Conservation (phyloP, 2,113 vertebrate genomes). For the Brachypteracias leptosomus region DNA sequence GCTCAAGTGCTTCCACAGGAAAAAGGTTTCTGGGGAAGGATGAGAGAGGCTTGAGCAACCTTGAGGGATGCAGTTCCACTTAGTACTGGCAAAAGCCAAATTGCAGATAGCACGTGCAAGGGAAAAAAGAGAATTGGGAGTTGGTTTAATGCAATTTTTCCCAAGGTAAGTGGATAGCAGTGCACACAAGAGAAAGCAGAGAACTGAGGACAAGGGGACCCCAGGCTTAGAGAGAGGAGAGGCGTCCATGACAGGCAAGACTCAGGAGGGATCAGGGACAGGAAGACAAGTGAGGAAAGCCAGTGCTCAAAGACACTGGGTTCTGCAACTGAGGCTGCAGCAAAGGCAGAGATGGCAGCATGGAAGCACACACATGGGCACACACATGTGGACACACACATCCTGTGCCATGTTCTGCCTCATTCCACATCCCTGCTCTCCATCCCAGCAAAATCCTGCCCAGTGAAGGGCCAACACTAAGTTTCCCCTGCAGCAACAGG, state of each 20-base stretch:
- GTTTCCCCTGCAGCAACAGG: not conserved
- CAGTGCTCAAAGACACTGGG: not conserved
- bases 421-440: not conserved
- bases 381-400: accelerated
- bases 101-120: not conserved
- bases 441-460: not conserved
- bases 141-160: not conserved
- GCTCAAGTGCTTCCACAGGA: not conserved
- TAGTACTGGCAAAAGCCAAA: not conserved
- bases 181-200: not conserved
- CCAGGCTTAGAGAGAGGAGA: not conserved
- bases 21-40: not conserved
- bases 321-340: not conserved
- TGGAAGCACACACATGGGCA: accelerated
- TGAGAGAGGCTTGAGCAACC: not conserved
- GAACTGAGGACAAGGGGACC: not conserved
- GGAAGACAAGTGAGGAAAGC: not conserved
- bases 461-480: not conserved
- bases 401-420: not conserved
- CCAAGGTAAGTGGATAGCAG: not conserved
- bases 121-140: not conserved
- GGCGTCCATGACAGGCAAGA: not conserved
- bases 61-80: not conserved
- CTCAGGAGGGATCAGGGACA: not conserved
- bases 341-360: not conserved